Evolutionary conservation across 2,113 vertebrate species (phyloP).

Genomic region (Macroglossus sobrinus): DNA sequence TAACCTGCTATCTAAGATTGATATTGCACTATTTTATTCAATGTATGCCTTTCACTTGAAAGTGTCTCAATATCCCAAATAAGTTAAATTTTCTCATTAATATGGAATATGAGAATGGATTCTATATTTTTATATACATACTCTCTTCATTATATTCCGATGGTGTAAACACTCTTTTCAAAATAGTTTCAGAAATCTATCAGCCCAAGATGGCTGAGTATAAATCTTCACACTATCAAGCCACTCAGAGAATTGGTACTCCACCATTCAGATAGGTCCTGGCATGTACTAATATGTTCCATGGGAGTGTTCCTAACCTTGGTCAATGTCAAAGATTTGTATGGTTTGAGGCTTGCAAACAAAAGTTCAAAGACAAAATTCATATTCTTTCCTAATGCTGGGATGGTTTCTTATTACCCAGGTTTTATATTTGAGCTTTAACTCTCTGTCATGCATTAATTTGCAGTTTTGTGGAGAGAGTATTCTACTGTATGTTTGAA

Average conservation of each 20-base stretch:
- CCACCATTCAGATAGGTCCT: not conserved
- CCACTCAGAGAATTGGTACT: not conserved
- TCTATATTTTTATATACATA: not conserved
- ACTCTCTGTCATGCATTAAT: not conserved
- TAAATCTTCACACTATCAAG: not conserved
- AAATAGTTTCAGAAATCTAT: slow-evolving; percentile 1
- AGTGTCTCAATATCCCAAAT: not conserved
- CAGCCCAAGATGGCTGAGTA: not conserved
- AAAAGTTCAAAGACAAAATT: not conserved
- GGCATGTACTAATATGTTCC: not conserved
- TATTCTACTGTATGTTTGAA: not conserved
- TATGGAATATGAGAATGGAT: slow-evolving; percentile 19
- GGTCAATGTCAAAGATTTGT: not conserved
- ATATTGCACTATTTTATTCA: slow-evolving; percentile 9
- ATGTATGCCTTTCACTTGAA: slow-evolving; percentile 30
- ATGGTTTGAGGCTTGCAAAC: slow-evolving; percentile 29
- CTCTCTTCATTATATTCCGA: not conserved
- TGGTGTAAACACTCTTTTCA: not conserved
- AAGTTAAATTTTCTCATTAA: slow-evolving; percentile 33
- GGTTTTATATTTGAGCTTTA: not conserved
- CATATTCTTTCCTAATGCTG: not conserved
- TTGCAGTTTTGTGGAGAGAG: not conserved
- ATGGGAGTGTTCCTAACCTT: not conserved
- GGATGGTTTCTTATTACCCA: not conserved
- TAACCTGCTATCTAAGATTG: slow-evolving; percentile 18